Evolutionary conservation across 2,888 invertebrate genomes (phyloP), one percentile per base, ranked within the genome.

Genomic region (Nudaria mundana): DNA sequence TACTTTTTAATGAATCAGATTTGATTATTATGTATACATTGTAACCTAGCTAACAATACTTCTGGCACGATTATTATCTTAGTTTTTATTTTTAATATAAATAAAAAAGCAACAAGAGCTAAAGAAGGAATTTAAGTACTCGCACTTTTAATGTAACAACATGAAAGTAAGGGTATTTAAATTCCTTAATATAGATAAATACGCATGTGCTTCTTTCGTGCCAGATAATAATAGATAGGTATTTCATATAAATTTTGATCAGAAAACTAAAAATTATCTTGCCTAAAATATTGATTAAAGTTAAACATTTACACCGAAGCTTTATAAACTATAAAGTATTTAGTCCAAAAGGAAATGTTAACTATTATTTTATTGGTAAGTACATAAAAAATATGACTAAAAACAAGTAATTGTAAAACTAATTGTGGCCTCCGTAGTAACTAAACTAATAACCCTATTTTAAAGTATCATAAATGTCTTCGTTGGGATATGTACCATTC

Each of bases 401-500:
- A 59, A 25, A 60, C 48, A 52, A n/a, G n/a, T n/a, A n/a, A n/a
- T n/a, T n/a, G n/a, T n/a, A n/a, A n/a, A n/a, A n/a, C 65, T 52
- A 52, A 52, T 63, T 54, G 66, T 52, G 55, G 43, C 49, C 52
- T 30, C 52, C 46, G 44, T 48, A 61, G 63, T 49, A 59, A 52
- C 52, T 67, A 52, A 4, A 20, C 6, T 47, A 53, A 43, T 47
- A 54, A 48, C n/a, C n/a, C 71, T 87, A 88, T 59, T 88, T 87
- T 75, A 88, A 81, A 53, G 88, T 88, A 82, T 88, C 88, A 53
- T 88, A 88, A 69, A 88, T 88, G 84, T 87, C 87, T 76, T 88
- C 88, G 81, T 76, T 86, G 76, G 87, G 85, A 76, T 88, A 88
- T 78, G 84, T 86, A 83, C 88, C 88, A 81, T 88, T 88, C 67